Conservation (phyloP, 2,113 vertebrate species). For the Scolopax mira region DNA sequence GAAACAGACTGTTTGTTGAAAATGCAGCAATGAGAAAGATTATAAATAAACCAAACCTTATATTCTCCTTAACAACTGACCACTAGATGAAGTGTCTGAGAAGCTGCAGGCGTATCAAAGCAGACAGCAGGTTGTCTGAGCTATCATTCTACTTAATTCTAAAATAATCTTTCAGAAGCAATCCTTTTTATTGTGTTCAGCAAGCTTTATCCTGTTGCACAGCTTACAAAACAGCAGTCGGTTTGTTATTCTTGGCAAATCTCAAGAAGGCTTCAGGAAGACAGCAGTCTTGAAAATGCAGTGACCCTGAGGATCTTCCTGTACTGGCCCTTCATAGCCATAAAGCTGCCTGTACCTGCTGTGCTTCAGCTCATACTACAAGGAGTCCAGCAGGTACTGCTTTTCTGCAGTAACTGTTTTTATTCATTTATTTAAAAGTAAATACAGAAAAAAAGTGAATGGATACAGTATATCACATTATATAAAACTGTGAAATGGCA, state of each 20-base stretch:
- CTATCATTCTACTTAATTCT: not conserved
- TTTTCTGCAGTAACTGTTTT: not conserved
- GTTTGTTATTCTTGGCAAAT: not conserved
- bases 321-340: not conserved
- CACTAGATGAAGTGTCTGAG: constrained; percentile 85
- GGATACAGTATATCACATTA: not conserved
- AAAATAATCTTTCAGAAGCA: not conserved
- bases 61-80: constrained; percentile 78
- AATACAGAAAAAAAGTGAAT: not conserved
- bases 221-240: not conserved
- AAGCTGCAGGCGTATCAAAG: constrained; percentile 79
- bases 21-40: not conserved
- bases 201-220: not conserved
- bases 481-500: not conserved
- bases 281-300: not conserved
- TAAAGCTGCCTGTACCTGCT: not conserved
- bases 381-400: not conserved
- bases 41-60: not conserved
- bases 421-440: not conserved
- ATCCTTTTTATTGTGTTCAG: not conserved
- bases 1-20: not conserved
- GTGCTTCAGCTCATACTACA: not conserved
- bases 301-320: not conserved
- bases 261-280: not conserved
- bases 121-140: constrained; percentile 71